Evolutionary conservation across 2,113 vertebrate species (phyloP), one percentile per base, ranked within the genome.

Genomic region (Stomatorhinus ivindoensis): DNA sequence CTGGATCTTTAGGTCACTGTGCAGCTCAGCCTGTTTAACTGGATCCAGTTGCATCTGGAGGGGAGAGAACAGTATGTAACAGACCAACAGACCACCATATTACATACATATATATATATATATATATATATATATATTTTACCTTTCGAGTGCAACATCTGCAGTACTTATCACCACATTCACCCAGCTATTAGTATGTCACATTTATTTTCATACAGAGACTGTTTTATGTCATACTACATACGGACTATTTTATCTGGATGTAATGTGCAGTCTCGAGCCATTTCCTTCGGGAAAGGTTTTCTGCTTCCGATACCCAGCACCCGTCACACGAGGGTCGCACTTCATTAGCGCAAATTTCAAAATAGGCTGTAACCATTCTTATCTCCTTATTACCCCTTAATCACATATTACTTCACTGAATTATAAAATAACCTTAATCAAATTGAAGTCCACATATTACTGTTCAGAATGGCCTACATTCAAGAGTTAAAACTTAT

Each of bases 1-100:
- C 88, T 99, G 98, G 44, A 99, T 96, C 94, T 97, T 98, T 80
- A 99, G 94, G 87, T 99, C 98, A 13, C 97, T 97, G 88, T 99
- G 98, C 82, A 99, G 95, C 94, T 99, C 98, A 0, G 97, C 94
- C 90, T 97, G 94, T 0, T 95, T 96, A 89, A 97, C 96, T 0
- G 98, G 96, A 0, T 98, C 92, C 35, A 99, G 92, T 85, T 97
- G 95, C 87, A 97, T 97, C 97, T 99, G 91, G 5, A 80, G 31
- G 35, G 5, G 48, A 89, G 42, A 39, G 8, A 48, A 90, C 9
- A 4, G 17, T n/a, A 39, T 31, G 27, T 3, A 46, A 24, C 17
- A 61, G 1, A 58, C 53, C 35, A 47, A n/a, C n/a, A n/a, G n/a
- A n/a, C n/a, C n/a, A n/a, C n/a, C n/a, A n/a, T n/a, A n/a, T n/a